Base-by-base conservation (phyloP, 2,797 vertebrate genomes). In the Adrianichthys oophorus region DNA sequence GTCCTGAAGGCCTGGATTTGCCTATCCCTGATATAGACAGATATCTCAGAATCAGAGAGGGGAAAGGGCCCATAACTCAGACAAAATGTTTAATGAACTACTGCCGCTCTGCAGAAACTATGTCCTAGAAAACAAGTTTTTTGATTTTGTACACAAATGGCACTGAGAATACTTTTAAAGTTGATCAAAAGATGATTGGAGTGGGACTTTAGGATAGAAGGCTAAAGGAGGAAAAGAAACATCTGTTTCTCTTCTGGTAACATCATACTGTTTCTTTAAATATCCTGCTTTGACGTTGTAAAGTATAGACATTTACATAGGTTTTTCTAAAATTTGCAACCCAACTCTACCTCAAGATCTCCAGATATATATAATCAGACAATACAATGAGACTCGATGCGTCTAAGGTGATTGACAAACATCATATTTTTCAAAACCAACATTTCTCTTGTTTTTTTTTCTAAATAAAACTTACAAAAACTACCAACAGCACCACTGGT, bases 181-280 rank as follows among this genome's bases (percentile, higher is more conserved):
- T 12, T 3, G 3, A 12, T 32, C 32, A 12, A 32, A 32, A 32
- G 32, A 32, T 12, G 10, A 32, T 3, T 2, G 7, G 32, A 32
- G 32, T 12, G 10, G 10, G 10, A 3, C 29, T 26, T 26, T 53
- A 26, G 41, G 17, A n/a, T 42, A 55, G 42, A 65, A 60, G 67
- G 57, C 19, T 63, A 26, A 52, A 58, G 50, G 70, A 67, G 70
- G 19, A 19, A 19, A 19, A 2, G 1, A 19, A 19, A 19, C 2
- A 2, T 19, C 19, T 19, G 47, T 74, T 74, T 54, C 59, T 47
- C 52, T 40, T 45, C 32, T 66, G 80, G 84, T 85, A 78, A 24
- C 72, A 84, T 85, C 72, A 65, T 23, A 15, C 68, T 58, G 68
- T 41, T 8, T 59, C 37, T 73, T 69, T 60, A 56, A 61, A 44